Conservation (phyloP, 1,140 invertebrate species). For the Tetranychus urticae region DNA sequence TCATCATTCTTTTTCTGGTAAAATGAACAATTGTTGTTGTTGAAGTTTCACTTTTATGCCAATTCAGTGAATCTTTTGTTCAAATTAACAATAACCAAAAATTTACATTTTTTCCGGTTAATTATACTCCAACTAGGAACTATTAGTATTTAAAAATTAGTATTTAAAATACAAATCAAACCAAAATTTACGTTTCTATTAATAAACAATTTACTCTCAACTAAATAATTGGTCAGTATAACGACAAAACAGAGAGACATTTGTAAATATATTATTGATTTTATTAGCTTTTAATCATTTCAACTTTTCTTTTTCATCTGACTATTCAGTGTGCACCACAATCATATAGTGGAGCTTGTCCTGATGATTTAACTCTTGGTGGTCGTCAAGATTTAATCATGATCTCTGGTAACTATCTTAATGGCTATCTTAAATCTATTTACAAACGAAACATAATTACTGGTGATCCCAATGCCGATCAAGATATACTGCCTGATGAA, state of each 20-base stretch:
- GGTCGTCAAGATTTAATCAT: constrained; percentile 45
- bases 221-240: background rate
- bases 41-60: too few species aligned
- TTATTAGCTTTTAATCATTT: background rate
- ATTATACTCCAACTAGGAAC: background rate
- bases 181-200: too few species aligned
- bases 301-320: too few species aligned
- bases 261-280: background rate
- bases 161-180: too few species aligned
- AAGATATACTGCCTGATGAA: constrained; percentile 21
- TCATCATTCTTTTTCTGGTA: too few species aligned
- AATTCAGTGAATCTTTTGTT: too few species aligned
- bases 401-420: constrained; percentile 4
- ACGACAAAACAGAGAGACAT: background rate
- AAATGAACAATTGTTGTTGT: too few species aligned
- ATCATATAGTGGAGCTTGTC: constrained; percentile 46
- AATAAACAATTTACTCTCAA: too few species aligned
- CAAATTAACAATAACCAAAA: background rate
- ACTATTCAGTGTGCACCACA: constrained; percentile 2
- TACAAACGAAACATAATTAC: constrained; percentile 6
- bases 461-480: constrained; percentile 19
- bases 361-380: constrained; percentile 44
- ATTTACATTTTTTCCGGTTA: background rate
- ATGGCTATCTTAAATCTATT: constrained; percentile 11
- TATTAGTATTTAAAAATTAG: background rate